Base-by-base conservation (phyloP, 1,140 invertebrate species). In the Musca vetustissima region DNA sequence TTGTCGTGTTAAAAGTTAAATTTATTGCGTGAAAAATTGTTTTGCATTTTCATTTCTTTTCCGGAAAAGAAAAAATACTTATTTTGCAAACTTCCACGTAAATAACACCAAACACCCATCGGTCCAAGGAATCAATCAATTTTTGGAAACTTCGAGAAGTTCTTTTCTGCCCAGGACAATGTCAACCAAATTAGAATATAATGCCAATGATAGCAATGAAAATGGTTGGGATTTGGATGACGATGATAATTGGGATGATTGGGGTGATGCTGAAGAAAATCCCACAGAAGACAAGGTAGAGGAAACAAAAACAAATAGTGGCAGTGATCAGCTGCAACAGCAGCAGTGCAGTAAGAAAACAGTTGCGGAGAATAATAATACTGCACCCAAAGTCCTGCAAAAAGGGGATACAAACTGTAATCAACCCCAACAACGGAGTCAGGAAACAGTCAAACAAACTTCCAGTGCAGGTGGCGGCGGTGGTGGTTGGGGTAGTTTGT, bases 181-280 rank as follows among this genome's bases (percentile, higher is more conserved):
- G 64, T 66, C 64, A 4, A 43, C 53, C 8, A 52, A 70, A 70
- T 21, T 48, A 15, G 50, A 66, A 17, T 36, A 32, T 24, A 57
- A 57, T 87, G 86, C 85, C 24, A 59, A 48, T 59, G 64, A 32
- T 24, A 66, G 47, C 24, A 59, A 57, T 59, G n/a, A 52, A n/a
- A 79, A 78, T 67, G 79, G 75, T 67, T 81, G 79, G 79, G 78
- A 84, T 69, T 80, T 85, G 28, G 88, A 88, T 73, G 89, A 90
- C 69, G 85, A 86, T 75, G 84, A 86, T 71, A 83, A 84, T 24
- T 87, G 86, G 85, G 85, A 86, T 75, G 84, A 86, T 71, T 87
- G 86, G 86, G 86, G 83, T 36, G 78, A 86, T 55, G 84, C 83
- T 50, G 78, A 81, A 17, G 76, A 72, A 21, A 64, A 64, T 7